phyloP scores from a whole-genome alignment of 2,888 invertebrate species.

The Trissolcus brochymenae region DNA sequence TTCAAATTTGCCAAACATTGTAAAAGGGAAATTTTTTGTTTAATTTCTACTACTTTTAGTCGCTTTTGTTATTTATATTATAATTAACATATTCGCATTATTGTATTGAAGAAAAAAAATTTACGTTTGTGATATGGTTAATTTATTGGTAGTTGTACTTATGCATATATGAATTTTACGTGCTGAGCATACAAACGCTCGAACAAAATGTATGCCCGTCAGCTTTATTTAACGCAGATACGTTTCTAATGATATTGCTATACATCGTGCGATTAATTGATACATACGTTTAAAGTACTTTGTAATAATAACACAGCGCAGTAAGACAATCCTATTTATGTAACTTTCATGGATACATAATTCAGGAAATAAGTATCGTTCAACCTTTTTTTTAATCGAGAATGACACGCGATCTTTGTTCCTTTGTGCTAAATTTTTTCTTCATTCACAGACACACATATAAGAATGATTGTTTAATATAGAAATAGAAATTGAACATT shows the following conservation, averaged over 20 bases:
- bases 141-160: constrained; percentile 27
- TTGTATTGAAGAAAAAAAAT: constrained; percentile 23
- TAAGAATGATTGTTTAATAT: too few relatives aligned
- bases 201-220: constrained; percentile 27
- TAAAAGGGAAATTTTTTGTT: too few relatives aligned
- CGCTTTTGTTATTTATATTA: too few relatives aligned
- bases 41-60: too few relatives aligned
- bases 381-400: constrained; percentile 26
- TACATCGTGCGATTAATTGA: constrained; percentile 55
- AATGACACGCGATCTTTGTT: constrained; percentile 35
- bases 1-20: too few relatives aligned
- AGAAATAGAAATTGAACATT: too few relatives aligned
- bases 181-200: constrained; percentile 39
- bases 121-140: constrained; percentile 23
- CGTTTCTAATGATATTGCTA: constrained; percentile 36
- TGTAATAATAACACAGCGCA: constrained; percentile 34
- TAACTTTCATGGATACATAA: constrained; percentile 37
- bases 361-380: constrained; percentile 42
- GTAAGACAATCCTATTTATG: constrained; percentile 42
- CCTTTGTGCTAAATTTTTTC: background rate
- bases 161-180: constrained; percentile 36
- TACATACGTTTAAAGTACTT: constrained; percentile 38
- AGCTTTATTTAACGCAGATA: constrained; percentile 45
- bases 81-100: background rate
- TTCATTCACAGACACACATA: too few relatives aligned